A percentile compares a stretch with the other conserved stretches of the same genome.
Conservation (phyloP, 92 coral and sea anemone species). For the Muricea muricata region DNA sequence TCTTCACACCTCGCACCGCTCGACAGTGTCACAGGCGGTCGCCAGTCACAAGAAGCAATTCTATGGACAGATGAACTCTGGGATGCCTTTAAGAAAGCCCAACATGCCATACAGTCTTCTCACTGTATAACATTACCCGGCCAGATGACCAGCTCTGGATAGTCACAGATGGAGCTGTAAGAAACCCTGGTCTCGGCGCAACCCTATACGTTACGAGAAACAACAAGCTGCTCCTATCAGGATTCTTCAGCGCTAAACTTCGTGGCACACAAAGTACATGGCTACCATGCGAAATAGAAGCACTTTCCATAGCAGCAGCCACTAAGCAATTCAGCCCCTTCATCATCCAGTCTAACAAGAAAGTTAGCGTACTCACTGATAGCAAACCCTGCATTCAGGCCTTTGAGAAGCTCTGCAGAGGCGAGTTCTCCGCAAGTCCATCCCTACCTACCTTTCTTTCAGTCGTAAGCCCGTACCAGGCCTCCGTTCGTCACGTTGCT, state of each 20-base stretch:
- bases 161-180: slow-evolving; percentile 55
- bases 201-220: slow-evolving; percentile 41
- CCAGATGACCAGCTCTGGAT: slow-evolving; percentile 69
- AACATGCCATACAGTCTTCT: slow-evolving; percentile 14
- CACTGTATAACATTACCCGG: slow-evolving; percentile 38
- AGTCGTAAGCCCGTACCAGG: slow-evolving; percentile 38
- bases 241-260: slow-evolving; percentile 57
- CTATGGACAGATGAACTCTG: slow-evolving; percentile 49
- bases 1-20: slow-evolving; percentile 38
- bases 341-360: slow-evolving; percentile 39
- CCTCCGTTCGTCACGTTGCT: slow-evolving; percentile 33
- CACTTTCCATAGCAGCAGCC: slow-evolving; percentile 38
- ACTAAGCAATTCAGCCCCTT: slow-evolving; percentile 60
- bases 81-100: slow-evolving; percentile 9
- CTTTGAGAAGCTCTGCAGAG: slow-evolving; percentile 43
- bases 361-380: slow-evolving; percentile 35
- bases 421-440: slow-evolving; percentile 51
- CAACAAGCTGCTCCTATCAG: slow-evolving; percentile 48
- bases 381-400: slow-evolving; percentile 59
- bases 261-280: slow-evolving; percentile 29
- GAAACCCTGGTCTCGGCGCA: slow-evolving; percentile 45
- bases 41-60: slow-evolving; percentile 49
- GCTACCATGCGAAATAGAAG: slow-evolving; percentile 63
- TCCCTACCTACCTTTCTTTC: slow-evolving; percentile 15
- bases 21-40: slow-evolving; percentile 45